Conservation (phyloP, 2,113 vertebrate genomes). For the Rana temporaria region DNA sequence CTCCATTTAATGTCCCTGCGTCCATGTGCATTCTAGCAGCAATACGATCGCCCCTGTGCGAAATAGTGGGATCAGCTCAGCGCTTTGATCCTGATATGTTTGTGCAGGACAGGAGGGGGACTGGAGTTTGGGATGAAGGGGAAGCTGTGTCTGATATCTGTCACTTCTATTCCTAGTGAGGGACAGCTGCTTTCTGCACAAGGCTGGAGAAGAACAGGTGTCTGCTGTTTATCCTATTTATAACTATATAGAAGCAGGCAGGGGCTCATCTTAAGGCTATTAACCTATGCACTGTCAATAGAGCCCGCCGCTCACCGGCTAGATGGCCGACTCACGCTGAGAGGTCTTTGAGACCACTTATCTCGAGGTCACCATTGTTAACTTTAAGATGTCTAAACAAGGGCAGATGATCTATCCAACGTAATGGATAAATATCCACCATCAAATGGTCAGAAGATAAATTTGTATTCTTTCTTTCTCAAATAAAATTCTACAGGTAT, state of each 20-base stretch:
- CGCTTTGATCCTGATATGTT: constrained; percentile 42
- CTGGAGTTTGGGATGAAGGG: not conserved
- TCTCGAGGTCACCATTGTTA: not conserved
- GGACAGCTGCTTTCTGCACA: constrained; percentile 43
- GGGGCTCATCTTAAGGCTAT: constrained; percentile 3
- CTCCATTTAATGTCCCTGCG: not conserved
- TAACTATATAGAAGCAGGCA: not conserved
- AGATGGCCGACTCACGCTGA: not conserved
- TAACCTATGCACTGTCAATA: constrained; percentile 1
- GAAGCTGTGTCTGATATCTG: constrained; percentile 13
- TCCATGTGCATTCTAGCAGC: not conserved
- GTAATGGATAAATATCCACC: too few species aligned
- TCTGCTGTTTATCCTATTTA: constrained; percentile 22
- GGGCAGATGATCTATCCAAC: too few species aligned
- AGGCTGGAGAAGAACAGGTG: constrained; percentile 34
- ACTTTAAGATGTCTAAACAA: not conserved
- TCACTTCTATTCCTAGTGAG: constrained; percentile 49
- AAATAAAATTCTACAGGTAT: too few species aligned
- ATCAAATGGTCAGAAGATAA: too few species aligned
- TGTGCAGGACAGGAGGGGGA: not conserved
- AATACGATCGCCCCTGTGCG: not conserved
- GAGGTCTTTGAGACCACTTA: not conserved
- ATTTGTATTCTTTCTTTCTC: too few species aligned
- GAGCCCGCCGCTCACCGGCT: not conserved
- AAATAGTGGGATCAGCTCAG: not conserved